Base-by-base conservation (phyloP, 1,140 invertebrate genomes). In the Bombus impatiens region DNA sequence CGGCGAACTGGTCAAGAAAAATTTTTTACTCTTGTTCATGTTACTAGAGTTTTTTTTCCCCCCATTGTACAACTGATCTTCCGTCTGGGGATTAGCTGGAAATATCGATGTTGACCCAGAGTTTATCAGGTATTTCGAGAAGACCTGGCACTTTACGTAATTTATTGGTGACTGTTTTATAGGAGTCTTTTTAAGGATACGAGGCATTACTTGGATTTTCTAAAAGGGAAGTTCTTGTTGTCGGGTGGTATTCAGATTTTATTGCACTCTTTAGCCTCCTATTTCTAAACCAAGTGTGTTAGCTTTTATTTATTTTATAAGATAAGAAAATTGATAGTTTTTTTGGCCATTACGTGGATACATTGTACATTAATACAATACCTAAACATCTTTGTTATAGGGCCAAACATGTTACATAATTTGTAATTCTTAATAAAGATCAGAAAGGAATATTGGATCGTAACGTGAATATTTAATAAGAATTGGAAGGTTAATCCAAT, bases 91-190 rank as follows among this genome's bases (percentile, higher is more conserved):
- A 78, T 78, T 78, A 78, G 37, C 40, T 78, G 40, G n/a, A 78
- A 78, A 78, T 78, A 65, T 78, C 37, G 57, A 65, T 77, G 75
- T 74, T 47, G 71, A 28, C n/a, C 8, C 28, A 15, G 28, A 35
- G 25, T 77, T 78, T 65, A 78, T 78, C 76, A 65, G 28, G 28
- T 62, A 32, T 62, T n/a, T n/a, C 76, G 9, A 28, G 57, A 15
- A 65, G 59, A 78, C 12, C 37, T 32, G 22, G 57, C 37, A 32
- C 37, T 78, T 32, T 12, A 8, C 15, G 4, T 65, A 37, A 78
- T 78, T 78, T 44, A 65, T 3, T 10, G 9, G 15, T 13, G 25
- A 6, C 22, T 15, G 35, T 35, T 76, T 37, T 3, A 22, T 32
- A 12, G 18, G n/a, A 32, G 22, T 76, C 25, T 57, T 53, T 35